phyloP scores from a whole-genome alignment of 30 jellyfish, hydroid and myxozoan species.

The Aurelia coerulea region DNA sequence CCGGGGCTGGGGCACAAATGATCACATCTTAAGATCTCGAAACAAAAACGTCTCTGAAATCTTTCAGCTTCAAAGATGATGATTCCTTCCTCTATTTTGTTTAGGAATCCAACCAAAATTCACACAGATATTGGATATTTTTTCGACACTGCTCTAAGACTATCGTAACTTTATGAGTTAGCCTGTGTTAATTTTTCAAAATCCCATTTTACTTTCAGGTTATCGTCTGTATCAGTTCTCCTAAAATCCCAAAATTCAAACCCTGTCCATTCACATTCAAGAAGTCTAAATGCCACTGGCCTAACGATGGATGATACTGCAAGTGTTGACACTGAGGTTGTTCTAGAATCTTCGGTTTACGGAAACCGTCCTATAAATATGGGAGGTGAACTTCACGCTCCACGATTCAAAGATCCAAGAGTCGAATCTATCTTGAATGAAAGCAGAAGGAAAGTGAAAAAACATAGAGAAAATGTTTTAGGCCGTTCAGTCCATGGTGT shows the following conservation, averaged over 20 bases:
- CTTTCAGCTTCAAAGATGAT: too few relatives aligned
- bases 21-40: too few relatives aligned
- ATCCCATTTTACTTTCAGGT: conserved; percentile 17
- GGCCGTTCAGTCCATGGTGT: conserved; percentile 60
- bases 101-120: too few relatives aligned
- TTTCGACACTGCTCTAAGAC: too few relatives aligned
- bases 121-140: too few relatives aligned
- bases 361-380: conserved; percentile 73
- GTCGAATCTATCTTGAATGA: conserved; percentile 59
- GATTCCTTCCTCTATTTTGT: too few relatives aligned
- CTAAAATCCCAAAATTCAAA: conserved; percentile 17
- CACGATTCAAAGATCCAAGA: conserved; percentile 54
- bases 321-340: conserved; percentile 63
- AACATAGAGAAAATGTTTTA: conserved; percentile 5
- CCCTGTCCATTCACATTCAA: conserved; percentile 20
- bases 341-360: conserved; percentile 69
- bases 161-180: too few relatives aligned
- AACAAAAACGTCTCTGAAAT: too few relatives aligned
- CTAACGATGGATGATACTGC: conserved; percentile 70
- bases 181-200: too few relatives aligned
- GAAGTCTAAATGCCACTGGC: conserved; percentile 32
- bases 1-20: too few relatives aligned
- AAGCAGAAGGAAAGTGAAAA: conserved; percentile 46
- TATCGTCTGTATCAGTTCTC: conserved; percentile 66
- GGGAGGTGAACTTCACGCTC: conserved; percentile 73